Evolutionary conservation across 2,797 vertebrate genomes (phyloP).

Genomic region (Pteronotus mesoamericanus): DNA sequence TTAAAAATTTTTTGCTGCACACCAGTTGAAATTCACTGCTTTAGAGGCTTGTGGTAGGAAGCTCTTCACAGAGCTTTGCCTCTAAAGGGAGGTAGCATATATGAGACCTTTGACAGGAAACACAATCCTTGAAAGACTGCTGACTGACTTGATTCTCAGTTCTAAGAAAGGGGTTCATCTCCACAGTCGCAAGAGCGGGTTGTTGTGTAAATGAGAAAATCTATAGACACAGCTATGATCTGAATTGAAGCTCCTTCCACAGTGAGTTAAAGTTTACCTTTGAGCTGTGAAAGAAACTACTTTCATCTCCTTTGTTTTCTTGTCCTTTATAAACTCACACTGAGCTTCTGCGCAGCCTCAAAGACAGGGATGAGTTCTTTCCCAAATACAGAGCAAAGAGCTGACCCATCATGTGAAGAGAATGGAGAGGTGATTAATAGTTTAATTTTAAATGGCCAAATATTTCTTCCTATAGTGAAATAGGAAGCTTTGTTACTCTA

Average conservation of each 20-base stretch:
- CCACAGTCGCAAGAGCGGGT: background rate
- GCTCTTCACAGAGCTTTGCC: background rate
- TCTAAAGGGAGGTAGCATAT: background rate
- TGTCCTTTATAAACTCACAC: background rate
- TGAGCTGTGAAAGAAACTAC: background rate
- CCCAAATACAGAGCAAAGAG: background rate
- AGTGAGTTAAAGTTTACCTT: accelerated
- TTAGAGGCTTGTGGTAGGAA: background rate
- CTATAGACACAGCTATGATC: background rate
- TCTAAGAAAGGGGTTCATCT: background rate
- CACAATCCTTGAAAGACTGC: background rate
- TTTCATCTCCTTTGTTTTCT: background rate
- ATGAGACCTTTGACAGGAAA: background rate
- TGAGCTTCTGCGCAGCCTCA: background rate
- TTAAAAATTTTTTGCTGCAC: too few species aligned
- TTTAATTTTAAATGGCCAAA: background rate
- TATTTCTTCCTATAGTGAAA: background rate
- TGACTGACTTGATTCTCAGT: background rate
- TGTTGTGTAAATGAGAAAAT: too few species aligned
- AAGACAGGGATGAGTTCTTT: background rate
- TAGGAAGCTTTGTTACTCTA: background rate
- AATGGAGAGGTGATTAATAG: background rate
- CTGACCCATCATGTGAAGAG: background rate
- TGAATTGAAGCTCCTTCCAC: background rate
- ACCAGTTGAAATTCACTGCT: background rate